These are phyloP conservation scores for Omphaloscelis lunosa DNA, from an alignment of 2,888 invertebrate species.

Conservation along the genomic window DNA sequence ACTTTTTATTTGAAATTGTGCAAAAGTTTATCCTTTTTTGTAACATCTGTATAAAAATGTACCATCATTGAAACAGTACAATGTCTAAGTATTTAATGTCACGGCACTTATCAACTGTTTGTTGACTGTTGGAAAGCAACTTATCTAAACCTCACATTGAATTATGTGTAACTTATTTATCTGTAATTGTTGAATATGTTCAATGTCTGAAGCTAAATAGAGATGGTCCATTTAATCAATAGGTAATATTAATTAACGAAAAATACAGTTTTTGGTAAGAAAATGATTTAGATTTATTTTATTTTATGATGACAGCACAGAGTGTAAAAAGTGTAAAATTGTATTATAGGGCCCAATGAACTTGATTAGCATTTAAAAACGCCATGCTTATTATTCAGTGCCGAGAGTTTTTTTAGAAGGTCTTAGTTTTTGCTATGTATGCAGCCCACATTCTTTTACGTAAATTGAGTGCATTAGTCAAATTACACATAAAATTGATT, in stretches of 20 bases:
- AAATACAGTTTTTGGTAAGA: constrained; percentile 20
- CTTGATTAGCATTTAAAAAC: constrained; percentile 18
- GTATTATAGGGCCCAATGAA: constrained; percentile 27
- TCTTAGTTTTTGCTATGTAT: constrained; percentile 7
- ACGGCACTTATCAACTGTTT: constrained; percentile 58
- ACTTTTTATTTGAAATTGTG: constrained; percentile 28
- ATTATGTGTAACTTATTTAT: constrained; percentile 59
- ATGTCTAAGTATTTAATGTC: constrained; percentile 58
- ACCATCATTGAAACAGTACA: constrained; percentile 51
- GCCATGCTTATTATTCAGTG: background rate
- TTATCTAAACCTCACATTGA: constrained; percentile 61
- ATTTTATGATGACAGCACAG: constrained; percentile 23
- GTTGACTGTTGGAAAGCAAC: constrained; percentile 55
- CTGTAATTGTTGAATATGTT: constrained; percentile 49
- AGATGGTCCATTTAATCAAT: constrained; percentile 39
- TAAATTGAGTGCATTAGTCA: constrained; percentile 37
- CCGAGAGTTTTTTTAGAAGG: constrained; percentile 3
- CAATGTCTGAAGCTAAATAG: constrained; percentile 35
- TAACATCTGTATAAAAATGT: constrained; percentile 36
- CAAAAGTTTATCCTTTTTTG: constrained; percentile 12
- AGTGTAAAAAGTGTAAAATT: constrained; percentile 18
- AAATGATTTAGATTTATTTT: constrained; percentile 8
- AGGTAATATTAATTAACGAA: constrained; percentile 21
- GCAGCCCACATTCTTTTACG: constrained; percentile 41
- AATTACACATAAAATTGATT: constrained; percentile 14